A percentile compares a stretch with the other conserved stretches of the same genome.
These are phyloP conservation scores for Scaptomyza flava DNA, from an alignment of 2,888 invertebrate genomes.

Conservation along the genomic window DNA sequence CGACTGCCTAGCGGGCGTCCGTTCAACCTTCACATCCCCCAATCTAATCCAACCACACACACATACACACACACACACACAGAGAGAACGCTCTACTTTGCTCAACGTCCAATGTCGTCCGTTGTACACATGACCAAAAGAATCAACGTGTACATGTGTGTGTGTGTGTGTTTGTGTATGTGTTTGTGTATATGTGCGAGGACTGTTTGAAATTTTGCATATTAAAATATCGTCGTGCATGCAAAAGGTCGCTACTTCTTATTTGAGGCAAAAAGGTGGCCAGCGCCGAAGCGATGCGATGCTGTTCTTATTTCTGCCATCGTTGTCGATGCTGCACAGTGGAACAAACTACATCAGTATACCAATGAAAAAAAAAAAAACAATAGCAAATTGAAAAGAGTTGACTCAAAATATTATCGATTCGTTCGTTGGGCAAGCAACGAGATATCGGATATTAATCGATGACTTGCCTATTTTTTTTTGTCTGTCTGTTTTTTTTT, in stretches of 20 bases:
- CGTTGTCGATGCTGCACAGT: slow-evolving; percentile 27
- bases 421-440: no score
- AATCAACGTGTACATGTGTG: slow-evolving; percentile 43
- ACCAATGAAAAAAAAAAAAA: not conserved
- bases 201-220: slow-evolving; percentile 79
- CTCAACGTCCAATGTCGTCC: slow-evolving; percentile 40
- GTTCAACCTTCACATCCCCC: slow-evolving; percentile 8
- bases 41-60: slow-evolving; percentile 4
- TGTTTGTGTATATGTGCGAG: slow-evolving; percentile 38
- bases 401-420: no score
- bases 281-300: slow-evolving; percentile 32
- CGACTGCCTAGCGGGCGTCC: slow-evolving; percentile 63
- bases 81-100: not conserved
- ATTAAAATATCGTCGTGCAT: slow-evolving; percentile 79
- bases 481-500: no score
- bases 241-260: slow-evolving; percentile 72
- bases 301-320: slow-evolving; percentile 26
- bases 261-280: slow-evolving; percentile 63
- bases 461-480: no score
- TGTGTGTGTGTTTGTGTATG: slow-evolving; percentile 26
- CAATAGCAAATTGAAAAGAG: no score
- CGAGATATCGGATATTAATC: no score
- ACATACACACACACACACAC: not conserved
- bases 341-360: not conserved
- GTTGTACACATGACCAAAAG: slow-evolving; percentile 68